Percentiles rank a stretch among this genome's conserved stretches.
Conservation (phyloP, 2,888 invertebrate genomes). For the Cataglyphis altisquamis region DNA sequence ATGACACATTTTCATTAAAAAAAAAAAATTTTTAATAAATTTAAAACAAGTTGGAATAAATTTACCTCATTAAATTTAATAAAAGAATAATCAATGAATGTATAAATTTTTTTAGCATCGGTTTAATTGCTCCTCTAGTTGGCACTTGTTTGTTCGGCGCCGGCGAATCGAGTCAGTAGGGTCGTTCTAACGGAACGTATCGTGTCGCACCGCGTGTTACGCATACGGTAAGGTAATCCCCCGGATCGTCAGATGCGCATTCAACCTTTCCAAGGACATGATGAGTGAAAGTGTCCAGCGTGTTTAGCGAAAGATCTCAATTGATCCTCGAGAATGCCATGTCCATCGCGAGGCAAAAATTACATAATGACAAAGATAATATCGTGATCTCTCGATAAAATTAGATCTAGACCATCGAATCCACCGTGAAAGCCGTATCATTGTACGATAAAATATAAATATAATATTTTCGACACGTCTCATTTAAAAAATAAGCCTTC, state of each 20-base stretch:
- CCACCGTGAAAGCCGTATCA: neutral
- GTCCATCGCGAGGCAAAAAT: neutral
- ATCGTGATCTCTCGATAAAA: neutral
- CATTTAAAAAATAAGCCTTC: neutral
- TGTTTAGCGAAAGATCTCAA: constrained; percentile 8
- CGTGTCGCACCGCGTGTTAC: constrained; percentile 69
- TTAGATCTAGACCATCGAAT: neutral
- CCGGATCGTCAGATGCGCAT: constrained; percentile 60
- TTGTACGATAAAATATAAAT: neutral
- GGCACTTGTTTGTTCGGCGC: constrained; percentile 60
- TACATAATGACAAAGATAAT: neutral
- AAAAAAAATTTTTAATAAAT: neutral
- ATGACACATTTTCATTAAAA: neutral
- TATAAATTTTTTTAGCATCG: neutral
- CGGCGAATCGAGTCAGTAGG: constrained; percentile 74
- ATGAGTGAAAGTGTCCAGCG: constrained; percentile 68
- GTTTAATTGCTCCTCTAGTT: constrained; percentile 35
- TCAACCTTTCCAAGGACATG: constrained; percentile 66
- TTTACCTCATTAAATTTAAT: neutral
- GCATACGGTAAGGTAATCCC: constrained; percentile 70
- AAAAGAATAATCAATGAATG: neutral
- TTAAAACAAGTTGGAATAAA: neutral
- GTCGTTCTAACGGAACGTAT: constrained; percentile 73
- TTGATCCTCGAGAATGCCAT: neutral
- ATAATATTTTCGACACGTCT: neutral